Conservation (phyloP, 1,140 invertebrate genomes). For the Zaprionus camerounensis region DNA sequence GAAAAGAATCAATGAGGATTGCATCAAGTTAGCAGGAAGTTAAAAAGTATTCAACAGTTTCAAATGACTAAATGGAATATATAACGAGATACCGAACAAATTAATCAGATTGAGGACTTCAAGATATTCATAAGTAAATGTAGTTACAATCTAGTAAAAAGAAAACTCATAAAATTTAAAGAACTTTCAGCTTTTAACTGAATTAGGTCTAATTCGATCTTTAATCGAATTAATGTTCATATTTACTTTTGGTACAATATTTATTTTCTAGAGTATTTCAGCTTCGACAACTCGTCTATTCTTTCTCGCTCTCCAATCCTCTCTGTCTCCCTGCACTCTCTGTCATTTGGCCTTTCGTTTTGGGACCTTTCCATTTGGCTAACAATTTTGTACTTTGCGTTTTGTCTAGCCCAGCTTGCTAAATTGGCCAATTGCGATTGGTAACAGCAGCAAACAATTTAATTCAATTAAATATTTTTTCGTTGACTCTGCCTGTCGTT, state of each 20-base stretch:
- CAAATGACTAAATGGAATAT: no score
- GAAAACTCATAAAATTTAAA: no score
- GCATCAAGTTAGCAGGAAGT: no score
- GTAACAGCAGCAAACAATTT: conserved; percentile 83
- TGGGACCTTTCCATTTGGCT: conserved; percentile 67
- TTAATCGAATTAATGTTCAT: background rate
- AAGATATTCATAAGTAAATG: no score
- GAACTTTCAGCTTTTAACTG: no score
- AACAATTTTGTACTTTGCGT: conserved; percentile 77
- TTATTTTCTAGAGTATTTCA: background rate
- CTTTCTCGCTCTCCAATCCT: conserved; percentile 20
- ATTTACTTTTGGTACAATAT: background rate
- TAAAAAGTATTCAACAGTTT: no score
- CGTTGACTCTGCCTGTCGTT: conserved; percentile 77
- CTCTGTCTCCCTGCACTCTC: background rate
- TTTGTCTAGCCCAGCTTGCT: conserved; percentile 48
- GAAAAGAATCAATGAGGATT: no score
- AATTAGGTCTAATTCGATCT: no score
- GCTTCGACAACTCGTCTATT: background rate
- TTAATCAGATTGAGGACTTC: no score
- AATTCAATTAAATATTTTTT: conserved; percentile 83
- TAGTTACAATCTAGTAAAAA: no score
- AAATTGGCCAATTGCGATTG: conserved; percentile 84
- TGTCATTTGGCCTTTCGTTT: conserved; percentile 17
- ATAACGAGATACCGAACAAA: no score